These are phyloP conservation scores for Campopleginae sp. DNA, from an alignment of 2,888 invertebrate genomes.

Conservation along the genomic window DNA sequence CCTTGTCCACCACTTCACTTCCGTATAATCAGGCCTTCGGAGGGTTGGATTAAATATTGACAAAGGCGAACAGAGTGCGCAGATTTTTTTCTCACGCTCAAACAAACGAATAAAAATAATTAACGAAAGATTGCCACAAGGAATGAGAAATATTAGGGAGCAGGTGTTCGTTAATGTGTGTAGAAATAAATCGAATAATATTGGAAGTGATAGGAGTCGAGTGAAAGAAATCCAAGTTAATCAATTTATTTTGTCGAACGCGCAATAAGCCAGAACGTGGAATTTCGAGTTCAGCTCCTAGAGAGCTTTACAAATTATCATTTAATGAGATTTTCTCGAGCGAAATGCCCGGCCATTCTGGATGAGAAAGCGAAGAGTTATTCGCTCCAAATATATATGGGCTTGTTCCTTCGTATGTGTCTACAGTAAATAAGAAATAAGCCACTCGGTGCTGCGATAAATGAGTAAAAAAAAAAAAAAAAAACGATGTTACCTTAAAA, in stretches of 20 bases:
- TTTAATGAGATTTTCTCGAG: neutral
- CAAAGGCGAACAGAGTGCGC: neutral
- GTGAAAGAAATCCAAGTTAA: neutral
- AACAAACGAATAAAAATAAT: neutral
- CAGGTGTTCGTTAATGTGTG: neutral
- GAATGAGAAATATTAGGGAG: neutral
- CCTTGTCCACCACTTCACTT: conserved; percentile 19
- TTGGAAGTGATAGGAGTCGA: neutral
- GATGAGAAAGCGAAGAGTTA: neutral
- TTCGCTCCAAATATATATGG: neutral
- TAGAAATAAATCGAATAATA: neutral
- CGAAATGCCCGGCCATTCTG: neutral
- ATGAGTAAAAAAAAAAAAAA: conserved; percentile 42
- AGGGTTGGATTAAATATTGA: neutral
- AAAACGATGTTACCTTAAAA: conserved; percentile 7
- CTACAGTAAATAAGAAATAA: conserved; percentile 46
- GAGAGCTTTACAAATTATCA: neutral
- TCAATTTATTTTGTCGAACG: neutral
- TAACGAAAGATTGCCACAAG: neutral
- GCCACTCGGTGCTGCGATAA: conserved; percentile 31
- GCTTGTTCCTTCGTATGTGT: neutral
- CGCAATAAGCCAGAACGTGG: neutral
- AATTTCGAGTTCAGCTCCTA: neutral
- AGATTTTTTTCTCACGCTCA: neutral
- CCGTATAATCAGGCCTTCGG: conserved; percentile 12